phyloP scores from a whole-genome alignment of 2,888 invertebrate genomes.

The Eurytoma adleriae region DNA sequence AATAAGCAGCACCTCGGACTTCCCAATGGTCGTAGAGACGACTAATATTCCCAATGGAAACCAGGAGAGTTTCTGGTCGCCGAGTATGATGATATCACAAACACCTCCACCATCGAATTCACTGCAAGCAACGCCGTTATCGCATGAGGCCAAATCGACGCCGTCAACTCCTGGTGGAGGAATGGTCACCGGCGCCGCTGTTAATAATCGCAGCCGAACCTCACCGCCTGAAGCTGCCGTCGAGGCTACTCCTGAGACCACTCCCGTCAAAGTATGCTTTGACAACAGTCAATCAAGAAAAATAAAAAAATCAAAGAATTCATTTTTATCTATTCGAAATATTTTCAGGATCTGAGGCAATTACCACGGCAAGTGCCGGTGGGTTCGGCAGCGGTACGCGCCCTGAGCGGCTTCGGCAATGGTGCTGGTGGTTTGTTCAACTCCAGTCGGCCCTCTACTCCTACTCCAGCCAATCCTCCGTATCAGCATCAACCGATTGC shows the following conservation, averaged over 20 bases:
- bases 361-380: slow-evolving; percentile 76
- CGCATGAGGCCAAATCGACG: slow-evolving; percentile 71
- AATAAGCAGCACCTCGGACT: slow-evolving; percentile 64
- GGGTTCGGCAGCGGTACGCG: slow-evolving; percentile 83
- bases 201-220: slow-evolving; percentile 78
- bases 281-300: background rate
- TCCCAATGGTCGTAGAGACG: slow-evolving; percentile 56
- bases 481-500: slow-evolving; percentile 4
- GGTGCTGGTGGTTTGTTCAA: slow-evolving; percentile 61
- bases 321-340: slow-evolving; percentile 21
- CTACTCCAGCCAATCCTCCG: slow-evolving; percentile 75
- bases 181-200: background rate
- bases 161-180: slow-evolving; percentile 71
- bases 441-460: slow-evolving; percentile 81
- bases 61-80: slow-evolving; percentile 73
- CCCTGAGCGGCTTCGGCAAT: slow-evolving; percentile 78
- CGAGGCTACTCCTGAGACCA: slow-evolving; percentile 93
- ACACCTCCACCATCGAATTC: slow-evolving; percentile 69
- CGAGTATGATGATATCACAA: slow-evolving; percentile 71
- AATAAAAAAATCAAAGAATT: slow-evolving; percentile 2
- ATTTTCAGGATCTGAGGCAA: slow-evolving; percentile 73
- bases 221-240: slow-evolving; percentile 92
- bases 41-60: slow-evolving; percentile 65
- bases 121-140: slow-evolving; percentile 57
- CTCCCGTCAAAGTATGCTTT: slow-evolving; percentile 83